phyloP scores from a whole-genome alignment of 1,140 invertebrate species.

The Eriosoma lanigerum region DNA sequence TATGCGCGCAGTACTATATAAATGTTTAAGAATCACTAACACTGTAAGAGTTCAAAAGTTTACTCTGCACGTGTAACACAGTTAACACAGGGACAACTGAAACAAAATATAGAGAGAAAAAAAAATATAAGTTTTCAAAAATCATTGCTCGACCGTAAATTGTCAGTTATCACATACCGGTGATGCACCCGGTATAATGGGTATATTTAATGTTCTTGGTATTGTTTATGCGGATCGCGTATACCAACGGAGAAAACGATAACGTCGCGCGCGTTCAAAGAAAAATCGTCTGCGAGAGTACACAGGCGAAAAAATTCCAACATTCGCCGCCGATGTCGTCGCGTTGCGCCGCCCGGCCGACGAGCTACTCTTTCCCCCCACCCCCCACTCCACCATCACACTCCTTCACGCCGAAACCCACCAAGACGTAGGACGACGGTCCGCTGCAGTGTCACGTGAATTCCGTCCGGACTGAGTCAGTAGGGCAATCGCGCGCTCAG shows the following conservation, averaged over 20 bases:
- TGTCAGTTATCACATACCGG: no score
- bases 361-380: neutral
- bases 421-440: neutral
- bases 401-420: no score
- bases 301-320: neutral
- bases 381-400: no score
- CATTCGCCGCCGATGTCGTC: neutral
- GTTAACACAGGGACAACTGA: no score
- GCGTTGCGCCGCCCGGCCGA: no score
- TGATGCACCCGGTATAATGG: neutral
- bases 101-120: no score
- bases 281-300: neutral
- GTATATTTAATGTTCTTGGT: neutral
- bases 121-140: no score
- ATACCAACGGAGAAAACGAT: neutral
- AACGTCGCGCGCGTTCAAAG: neutral
- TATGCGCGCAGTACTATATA: no score
- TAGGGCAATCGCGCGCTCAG: constrained; percentile 41
- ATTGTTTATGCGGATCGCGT: neutral
- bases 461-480: constrained; percentile 50
- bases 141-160: no score
- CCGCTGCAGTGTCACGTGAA: neutral
- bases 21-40: no score
- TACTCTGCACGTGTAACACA: no score
- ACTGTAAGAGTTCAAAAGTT: no score